Conservation (phyloP, 2,113 vertebrate species). For the Edolisoma coerulescens region DNA sequence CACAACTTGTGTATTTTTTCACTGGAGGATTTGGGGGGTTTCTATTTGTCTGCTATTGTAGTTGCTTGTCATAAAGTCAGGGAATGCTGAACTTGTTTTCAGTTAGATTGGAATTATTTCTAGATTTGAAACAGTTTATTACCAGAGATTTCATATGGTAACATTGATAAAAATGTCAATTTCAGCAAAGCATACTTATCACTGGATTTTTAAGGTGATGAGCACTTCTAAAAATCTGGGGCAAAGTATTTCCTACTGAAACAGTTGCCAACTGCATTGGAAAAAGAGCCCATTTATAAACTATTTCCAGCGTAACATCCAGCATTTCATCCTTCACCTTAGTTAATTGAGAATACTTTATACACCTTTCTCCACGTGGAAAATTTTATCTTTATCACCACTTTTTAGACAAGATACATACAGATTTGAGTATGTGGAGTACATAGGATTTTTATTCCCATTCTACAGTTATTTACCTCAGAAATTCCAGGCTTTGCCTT, state of each 20-base stretch:
- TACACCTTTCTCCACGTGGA: fast-evolving
- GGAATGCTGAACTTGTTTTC: not conserved
- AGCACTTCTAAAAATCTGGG: not conserved
- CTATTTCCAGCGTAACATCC: not conserved
- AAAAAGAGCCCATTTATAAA: not conserved
- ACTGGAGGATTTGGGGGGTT: not conserved
- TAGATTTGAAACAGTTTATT: not conserved
- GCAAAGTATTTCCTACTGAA: not conserved
- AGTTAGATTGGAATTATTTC: not conserved
- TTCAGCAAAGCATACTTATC: not conserved
- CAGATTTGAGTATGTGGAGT: not conserved
- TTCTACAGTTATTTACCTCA: not conserved
- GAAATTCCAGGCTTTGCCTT: not conserved
- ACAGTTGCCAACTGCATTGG: not conserved
- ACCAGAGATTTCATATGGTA: not conserved
- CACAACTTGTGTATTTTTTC: not conserved
- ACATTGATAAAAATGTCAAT: not conserved
- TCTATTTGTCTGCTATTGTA: not conserved
- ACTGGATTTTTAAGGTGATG: not conserved
- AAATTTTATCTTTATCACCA: not conserved
- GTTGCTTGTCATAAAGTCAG: not conserved
- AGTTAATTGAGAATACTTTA: fast-evolving
- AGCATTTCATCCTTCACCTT: not conserved
- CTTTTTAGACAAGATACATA: not conserved
- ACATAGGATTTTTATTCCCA: not conserved